Conservation (phyloP, 1,140 invertebrate species). For the Telenomus remus region DNA sequence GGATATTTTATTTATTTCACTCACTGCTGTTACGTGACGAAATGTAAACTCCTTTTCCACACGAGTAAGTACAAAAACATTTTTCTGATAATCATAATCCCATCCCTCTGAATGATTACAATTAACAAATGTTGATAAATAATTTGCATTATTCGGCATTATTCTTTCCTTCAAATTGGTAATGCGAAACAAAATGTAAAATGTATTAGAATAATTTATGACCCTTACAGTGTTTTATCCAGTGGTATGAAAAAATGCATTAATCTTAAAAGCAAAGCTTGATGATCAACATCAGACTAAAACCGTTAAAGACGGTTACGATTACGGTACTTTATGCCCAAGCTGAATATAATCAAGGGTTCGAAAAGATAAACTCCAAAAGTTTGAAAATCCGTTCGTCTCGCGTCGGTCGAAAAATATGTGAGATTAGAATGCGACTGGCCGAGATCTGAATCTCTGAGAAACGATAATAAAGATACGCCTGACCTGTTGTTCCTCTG, state of each 20-base stretch:
- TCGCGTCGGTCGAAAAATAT: constrained; percentile 28
- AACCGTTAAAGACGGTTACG: constrained; percentile 59
- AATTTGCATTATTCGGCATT: no score
- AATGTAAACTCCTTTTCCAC: background rate
- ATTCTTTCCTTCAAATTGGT: no score
- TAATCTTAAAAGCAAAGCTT: constrained; percentile 54
- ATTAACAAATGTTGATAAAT: no score
- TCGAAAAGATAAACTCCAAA: constrained; percentile 41
- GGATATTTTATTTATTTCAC: constrained; percentile 32
- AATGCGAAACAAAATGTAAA: no score
- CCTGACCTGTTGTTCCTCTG: background rate
- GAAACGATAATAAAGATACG: constrained; percentile 2
- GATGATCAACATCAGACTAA: constrained; percentile 49
- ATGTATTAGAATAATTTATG: background rate
- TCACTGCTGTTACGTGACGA: constrained; percentile 21
- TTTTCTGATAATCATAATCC: no score
- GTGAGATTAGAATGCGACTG: constrained; percentile 32
- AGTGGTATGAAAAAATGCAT: constrained; percentile 50
- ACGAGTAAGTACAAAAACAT: no score
- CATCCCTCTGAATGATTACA: no score
- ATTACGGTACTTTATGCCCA: constrained; percentile 51
- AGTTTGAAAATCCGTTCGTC: constrained; percentile 31
- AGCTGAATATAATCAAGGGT: constrained; percentile 53
- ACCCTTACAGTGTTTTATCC: constrained; percentile 15
- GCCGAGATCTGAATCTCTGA: constrained; percentile 15